Base-by-base conservation (phyloP, 1,140 invertebrate species). In the Leucophenga varia region DNA sequence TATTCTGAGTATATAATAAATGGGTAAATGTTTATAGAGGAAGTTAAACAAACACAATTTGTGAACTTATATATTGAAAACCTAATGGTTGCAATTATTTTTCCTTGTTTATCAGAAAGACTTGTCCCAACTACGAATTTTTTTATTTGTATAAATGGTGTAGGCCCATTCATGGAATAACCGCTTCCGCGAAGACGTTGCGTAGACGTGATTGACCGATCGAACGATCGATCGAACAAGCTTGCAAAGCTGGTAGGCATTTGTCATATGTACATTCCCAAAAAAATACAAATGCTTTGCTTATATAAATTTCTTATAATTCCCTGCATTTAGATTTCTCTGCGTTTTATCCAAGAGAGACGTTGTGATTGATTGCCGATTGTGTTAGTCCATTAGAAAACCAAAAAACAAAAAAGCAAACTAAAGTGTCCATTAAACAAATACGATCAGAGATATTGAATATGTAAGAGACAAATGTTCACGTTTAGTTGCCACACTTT, bases 11-110 rank as follows among this genome's bases (percentile, higher is more conserved):
- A n/a, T n/a, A n/a, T n/a, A n/a, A n/a, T n/a, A n/a, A n/a, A n/a
- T n/a, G n/a, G n/a, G n/a, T n/a, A n/a, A n/a, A n/a, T n/a, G n/a
- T n/a, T n/a, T n/a, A n/a, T n/a, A n/a, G n/a, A n/a, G n/a, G n/a
- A n/a, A n/a, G n/a, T n/a, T n/a, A n/a, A n/a, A n/a, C n/a, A n/a
- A n/a, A n/a, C n/a, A n/a, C n/a, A n/a, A n/a, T n/a, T n/a, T n/a
- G n/a, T n/a, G n/a, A n/a, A n/a, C n/a, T n/a, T n/a, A n/a, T n/a
- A n/a, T n/a, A n/a, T 25, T 25, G 5, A 25, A 25, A 6, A 43
- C 50, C 63, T 65, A 65, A 65, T 65, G 63, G 63, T 47, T 47
- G 61, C 67, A 65, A 65, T 65, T 65, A 67, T 65, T 65, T 65
- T 59, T 48, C 51, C 50, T 67, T 61, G 56, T 56, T 67, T 65